These are phyloP conservation scores for Podarcis siculus DNA, from an alignment of 2,797 vertebrate species.

Conservation along the genomic window DNA sequence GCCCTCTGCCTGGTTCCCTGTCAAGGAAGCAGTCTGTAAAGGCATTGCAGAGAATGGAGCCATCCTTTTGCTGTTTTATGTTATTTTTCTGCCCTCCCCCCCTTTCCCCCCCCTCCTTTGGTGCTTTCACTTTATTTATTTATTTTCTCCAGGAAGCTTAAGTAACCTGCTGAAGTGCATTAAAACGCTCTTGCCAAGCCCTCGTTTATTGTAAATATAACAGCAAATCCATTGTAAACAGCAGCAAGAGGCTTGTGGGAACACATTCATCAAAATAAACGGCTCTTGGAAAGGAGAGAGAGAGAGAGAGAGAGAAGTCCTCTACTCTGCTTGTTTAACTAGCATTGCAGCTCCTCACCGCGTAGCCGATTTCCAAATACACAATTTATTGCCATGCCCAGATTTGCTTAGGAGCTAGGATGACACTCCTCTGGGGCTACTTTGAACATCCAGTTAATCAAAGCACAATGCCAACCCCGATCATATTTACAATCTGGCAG, in stretches of 20 bases:
- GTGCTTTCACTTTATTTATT: not conserved
- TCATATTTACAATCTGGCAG: conserved; percentile 80
- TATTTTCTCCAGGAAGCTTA: conserved; percentile 13
- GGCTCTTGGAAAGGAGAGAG: conserved; percentile 54
- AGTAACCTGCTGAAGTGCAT: conserved; percentile 66
- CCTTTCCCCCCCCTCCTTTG: not conserved
- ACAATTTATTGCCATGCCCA: conserved; percentile 79
- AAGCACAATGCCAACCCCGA: conserved; percentile 72
- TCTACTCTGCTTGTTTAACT: conserved; percentile 81
- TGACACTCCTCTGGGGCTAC: conserved; percentile 73
- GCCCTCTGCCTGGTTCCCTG: too few species aligned
- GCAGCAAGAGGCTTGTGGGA: conserved; percentile 83
- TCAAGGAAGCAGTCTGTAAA: not conserved
- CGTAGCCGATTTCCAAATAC: conserved; percentile 74
- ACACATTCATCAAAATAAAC: conserved; percentile 85
- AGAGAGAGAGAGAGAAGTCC: conserved; percentile 60
- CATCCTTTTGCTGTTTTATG: not conserved
- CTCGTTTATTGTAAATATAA: conserved; percentile 86
- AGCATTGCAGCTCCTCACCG: conserved; percentile 62
- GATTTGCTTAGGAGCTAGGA: conserved; percentile 66
- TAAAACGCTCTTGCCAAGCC: conserved; percentile 70
- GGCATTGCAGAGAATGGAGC: not conserved
- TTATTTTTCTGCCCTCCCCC: not conserved
- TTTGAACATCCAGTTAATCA: conserved; percentile 77
- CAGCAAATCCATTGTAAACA: conserved; percentile 84